Conservation (phyloP, 2,797 vertebrate genomes). For the Delichon dasypus region DNA sequence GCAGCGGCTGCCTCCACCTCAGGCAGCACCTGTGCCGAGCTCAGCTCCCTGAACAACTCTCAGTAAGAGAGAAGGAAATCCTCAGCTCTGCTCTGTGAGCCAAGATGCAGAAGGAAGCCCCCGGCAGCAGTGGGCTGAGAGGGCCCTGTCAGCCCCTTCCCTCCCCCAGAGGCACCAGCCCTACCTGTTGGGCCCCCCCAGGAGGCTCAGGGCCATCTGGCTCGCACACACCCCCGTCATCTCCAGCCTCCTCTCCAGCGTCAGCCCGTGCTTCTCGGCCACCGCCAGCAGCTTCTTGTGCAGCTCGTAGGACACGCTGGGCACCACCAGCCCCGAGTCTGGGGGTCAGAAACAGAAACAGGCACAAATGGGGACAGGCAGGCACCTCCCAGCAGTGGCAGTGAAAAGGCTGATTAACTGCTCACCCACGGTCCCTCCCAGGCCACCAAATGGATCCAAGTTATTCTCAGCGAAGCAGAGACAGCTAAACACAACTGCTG, state of each 20-base stretch:
- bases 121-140: background rate
- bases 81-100: background rate
- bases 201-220: slow-evolving; percentile 96
- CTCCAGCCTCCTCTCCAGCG: slow-evolving; percentile 92
- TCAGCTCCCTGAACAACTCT: background rate
- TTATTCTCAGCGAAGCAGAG: background rate
- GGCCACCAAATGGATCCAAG: background rate
- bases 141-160: background rate
- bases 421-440: background rate
- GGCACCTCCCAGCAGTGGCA: background rate
- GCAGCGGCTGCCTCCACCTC: background rate
- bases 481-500: background rate
- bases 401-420: background rate
- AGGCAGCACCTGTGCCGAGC: background rate
- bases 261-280: slow-evolving; percentile 91
- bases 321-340: slow-evolving; percentile 91
- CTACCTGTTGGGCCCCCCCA: slow-evolving; percentile 97
- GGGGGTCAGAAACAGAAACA: background rate
- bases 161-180: background rate
- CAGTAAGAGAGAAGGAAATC: background rate
- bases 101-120: background rate
- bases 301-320: slow-evolving; percentile 90
- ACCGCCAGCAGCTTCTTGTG: slow-evolving; percentile 90
- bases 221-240: slow-evolving; percentile 97
- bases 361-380: background rate